Evolutionary conservation across 2,113 vertebrate species (phyloP).

Genomic region (Coturnix japonica): DNA sequence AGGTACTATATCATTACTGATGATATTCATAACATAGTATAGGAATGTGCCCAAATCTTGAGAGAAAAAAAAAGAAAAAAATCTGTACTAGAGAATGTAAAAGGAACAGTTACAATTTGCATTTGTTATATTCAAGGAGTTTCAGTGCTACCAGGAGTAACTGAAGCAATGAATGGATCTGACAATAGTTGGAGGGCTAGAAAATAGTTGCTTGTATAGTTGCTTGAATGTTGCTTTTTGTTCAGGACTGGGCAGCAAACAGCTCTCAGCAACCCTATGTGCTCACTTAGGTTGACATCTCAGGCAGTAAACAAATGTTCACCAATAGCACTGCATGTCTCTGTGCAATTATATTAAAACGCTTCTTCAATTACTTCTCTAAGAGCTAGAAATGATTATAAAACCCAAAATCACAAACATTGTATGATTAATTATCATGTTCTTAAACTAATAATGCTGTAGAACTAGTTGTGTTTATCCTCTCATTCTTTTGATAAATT

Average conservation of each 20-base stretch:
- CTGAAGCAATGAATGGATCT: neutral
- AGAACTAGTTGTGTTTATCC: neutral
- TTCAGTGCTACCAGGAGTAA: neutral
- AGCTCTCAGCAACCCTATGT: neutral
- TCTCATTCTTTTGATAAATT: neutral
- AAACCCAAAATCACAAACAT: neutral
- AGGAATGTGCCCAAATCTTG: neutral
- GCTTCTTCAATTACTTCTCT: neutral
- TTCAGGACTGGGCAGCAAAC: neutral
- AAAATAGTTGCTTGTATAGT: neutral
- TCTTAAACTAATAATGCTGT: neutral
- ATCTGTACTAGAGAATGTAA: neutral
- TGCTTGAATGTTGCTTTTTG: neutral
- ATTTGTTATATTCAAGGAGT: neutral
- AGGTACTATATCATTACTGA: neutral
- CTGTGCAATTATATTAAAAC: neutral
- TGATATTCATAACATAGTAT: neutral
- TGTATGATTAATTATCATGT: accelerated
- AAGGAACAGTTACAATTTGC: neutral
- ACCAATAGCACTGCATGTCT: neutral
- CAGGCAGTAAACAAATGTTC: neutral
- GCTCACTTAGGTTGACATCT: neutral
- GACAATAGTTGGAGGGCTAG: neutral
- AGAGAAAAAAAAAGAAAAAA: neutral
- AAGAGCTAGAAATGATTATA: neutral